phyloP scores from a whole-genome alignment of 1,140 invertebrate species.

The Popillia japonica region DNA sequence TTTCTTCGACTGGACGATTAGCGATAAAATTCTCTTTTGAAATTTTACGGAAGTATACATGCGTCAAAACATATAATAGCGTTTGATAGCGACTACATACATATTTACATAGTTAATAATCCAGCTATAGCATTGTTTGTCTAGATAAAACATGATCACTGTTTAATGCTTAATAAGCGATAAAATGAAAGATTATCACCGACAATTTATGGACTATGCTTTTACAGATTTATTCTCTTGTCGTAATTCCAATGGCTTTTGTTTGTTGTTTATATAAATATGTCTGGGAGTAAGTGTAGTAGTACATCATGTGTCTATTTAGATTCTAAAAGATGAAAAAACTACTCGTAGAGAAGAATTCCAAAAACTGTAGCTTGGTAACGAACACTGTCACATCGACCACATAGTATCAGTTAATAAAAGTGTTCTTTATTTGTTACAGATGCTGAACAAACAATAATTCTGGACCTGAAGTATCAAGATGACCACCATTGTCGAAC shows the following conservation, averaged over 20 bases:
- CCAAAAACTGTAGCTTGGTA: too few species aligned
- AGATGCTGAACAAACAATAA: conserved; percentile 27
- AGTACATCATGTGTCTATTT: too few species aligned
- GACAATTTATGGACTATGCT: background rate
- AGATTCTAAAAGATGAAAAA: too few species aligned
- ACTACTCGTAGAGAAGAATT: too few species aligned
- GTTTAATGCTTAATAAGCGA: conserved; percentile 14
- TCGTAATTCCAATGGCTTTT: background rate
- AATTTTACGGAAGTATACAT: background rate
- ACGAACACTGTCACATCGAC: too few species aligned
- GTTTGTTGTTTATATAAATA: background rate
- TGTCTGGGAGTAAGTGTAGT: background rate
- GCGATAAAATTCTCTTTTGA: conserved; percentile 15
- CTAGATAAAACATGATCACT: background rate
- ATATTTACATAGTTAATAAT: conserved; percentile 24
- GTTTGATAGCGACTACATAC: background rate
- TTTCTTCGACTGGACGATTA: background rate
- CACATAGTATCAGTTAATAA: too few species aligned
- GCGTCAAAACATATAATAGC: conserved; percentile 7
- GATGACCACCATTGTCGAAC: conserved; percentile 68
- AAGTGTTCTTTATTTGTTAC: conserved; percentile 27
- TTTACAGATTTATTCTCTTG: background rate
- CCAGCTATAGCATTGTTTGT: background rate
- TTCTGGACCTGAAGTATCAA: conserved; percentile 45
- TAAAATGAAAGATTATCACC: background rate